Conservation (phyloP, 1,140 invertebrate genomes). For the Aphelinus certus region DNA sequence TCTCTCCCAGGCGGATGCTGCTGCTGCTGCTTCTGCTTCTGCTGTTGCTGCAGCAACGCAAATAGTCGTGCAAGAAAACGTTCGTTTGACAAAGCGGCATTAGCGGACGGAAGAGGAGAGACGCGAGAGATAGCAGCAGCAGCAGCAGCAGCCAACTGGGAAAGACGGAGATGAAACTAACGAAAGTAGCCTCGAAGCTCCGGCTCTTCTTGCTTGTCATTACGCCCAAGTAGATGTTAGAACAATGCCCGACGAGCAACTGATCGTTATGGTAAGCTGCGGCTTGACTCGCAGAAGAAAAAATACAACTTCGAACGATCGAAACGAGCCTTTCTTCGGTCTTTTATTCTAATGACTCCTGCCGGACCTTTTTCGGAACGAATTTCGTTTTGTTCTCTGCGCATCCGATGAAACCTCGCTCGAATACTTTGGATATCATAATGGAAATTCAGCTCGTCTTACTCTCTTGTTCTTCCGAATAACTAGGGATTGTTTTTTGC, state of each 20-base stretch:
- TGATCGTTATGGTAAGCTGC: not conserved
- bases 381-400: not conserved
- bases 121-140: too few species aligned
- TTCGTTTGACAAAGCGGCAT: conserved; percentile 38
- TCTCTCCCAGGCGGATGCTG: not conserved
- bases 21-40: not conserved
- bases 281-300: conserved; percentile 7
- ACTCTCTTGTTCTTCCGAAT: too few species aligned
- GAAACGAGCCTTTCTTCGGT: not conserved
- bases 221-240: conserved; percentile 19
- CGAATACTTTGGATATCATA: too few species aligned
- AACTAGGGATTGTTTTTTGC: too few species aligned
- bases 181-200: not conserved
- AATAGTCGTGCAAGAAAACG: not conserved
- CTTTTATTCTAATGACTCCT: not conserved
- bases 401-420: too few species aligned
- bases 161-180: conserved; percentile 7
- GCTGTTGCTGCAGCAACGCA: not conserved
- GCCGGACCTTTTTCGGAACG: not conserved
- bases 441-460: too few species aligned
- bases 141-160: not conserved
- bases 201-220: not conserved
- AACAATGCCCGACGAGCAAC: conserved; percentile 21
- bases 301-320: not conserved
- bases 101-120: not conserved